Percentiles rank a stretch among this genome's conserved stretches.
phyloP scores from a whole-genome alignment of 1,140 invertebrate genomes.

The Microplitis demolitor region DNA sequence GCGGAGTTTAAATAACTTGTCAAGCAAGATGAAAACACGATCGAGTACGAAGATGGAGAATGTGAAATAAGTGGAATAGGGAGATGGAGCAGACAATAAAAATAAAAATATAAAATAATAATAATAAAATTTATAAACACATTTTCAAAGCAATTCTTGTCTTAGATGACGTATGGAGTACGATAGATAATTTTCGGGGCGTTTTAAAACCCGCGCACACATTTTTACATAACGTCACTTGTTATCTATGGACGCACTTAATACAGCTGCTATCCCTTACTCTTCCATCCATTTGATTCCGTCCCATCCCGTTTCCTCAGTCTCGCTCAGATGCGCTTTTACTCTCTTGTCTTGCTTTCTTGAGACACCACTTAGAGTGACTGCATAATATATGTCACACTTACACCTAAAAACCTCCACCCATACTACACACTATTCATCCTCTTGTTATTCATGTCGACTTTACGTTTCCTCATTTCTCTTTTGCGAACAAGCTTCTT shows the following conservation, averaged over 20 bases:
- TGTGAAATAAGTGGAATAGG: no score
- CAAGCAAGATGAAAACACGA: no score
- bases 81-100: no score
- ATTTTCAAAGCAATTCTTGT: no score
- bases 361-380: conserved; percentile 48
- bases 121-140: no score
- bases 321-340: neutral
- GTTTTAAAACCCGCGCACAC: neutral
- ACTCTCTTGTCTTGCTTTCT: conserved; percentile 29
- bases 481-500: conserved; percentile 4
- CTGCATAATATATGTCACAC: conserved; percentile 51
- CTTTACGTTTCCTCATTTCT: neutral
- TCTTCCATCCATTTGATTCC: conserved; percentile 31
- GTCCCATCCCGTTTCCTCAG: no score
- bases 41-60: no score
- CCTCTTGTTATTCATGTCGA: neutral
- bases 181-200: no score
- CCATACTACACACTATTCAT: conserved; percentile 18
- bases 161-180: no score
- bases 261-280: conserved; percentile 54
- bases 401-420: conserved; percentile 19
- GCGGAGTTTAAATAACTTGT: no score
- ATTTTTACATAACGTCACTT: conserved; percentile 37
- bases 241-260: conserved; percentile 61
- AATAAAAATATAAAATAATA: no score